Conservation (phyloP, 2,113 vertebrate species). For the Dunckerocampus dactyliophorus region DNA sequence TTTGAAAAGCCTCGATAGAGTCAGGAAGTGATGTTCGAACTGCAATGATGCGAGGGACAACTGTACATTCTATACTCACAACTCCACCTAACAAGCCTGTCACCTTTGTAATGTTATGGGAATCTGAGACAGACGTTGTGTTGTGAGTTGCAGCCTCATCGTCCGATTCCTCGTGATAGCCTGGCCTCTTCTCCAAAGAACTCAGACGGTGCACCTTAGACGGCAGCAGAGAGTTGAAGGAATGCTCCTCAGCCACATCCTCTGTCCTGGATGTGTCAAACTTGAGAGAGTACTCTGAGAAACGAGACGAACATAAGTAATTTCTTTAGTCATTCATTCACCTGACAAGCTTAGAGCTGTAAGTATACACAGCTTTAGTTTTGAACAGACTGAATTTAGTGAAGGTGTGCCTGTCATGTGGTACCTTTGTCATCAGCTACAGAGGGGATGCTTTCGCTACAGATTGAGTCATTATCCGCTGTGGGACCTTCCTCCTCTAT, state of each 20-base stretch:
- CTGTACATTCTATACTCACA: too few species aligned
- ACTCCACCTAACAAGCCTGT: not conserved
- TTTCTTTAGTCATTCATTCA: not conserved
- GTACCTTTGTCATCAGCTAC: conserved; percentile 84
- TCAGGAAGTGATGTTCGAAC: too few species aligned
- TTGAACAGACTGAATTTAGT: not conserved
- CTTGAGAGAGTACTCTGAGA: conserved; percentile 87
- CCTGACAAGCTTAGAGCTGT: not conserved
- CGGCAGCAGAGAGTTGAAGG: conserved; percentile 89
- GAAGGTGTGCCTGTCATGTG: not conserved
- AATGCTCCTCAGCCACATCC: conserved; percentile 92
- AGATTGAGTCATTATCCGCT: conserved; percentile 78
- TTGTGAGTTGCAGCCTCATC: conserved; percentile 77
- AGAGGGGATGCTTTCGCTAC: conserved; percentile 77
- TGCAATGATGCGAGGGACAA: too few species aligned
- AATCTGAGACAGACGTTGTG: conserved; percentile 50
- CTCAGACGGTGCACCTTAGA: conserved; percentile 91
- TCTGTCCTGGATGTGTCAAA: conserved; percentile 94
- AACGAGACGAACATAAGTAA: not conserved
- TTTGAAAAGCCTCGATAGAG: too few species aligned
- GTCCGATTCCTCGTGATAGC: conserved; percentile 82
- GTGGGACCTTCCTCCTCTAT: conserved; percentile 80
- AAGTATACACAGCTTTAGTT: not conserved
- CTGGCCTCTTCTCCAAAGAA: conserved; percentile 84
- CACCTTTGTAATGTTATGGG: conserved; percentile 75